Evolutionary conservation across 2,888 invertebrate species (phyloP).

Genomic region (Caenorhabditis japonica): DNA sequence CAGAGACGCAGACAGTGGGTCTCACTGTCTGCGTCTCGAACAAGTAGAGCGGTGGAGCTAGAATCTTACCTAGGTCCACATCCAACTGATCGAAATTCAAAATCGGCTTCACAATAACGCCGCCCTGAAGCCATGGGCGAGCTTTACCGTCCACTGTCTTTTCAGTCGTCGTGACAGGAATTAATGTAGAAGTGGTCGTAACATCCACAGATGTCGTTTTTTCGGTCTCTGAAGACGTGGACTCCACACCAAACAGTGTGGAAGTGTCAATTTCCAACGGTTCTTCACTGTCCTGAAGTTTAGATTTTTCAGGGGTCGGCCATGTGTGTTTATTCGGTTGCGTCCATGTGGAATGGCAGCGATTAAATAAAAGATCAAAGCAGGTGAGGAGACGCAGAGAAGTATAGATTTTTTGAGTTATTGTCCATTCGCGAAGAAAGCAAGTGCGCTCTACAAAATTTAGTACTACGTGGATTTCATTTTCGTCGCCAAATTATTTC

Average conservation of each 20-base stretch:
- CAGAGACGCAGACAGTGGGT: not conserved
- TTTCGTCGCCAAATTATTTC: too few species aligned
- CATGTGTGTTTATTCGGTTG: too few species aligned
- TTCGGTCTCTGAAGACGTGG: conserved; percentile 5
- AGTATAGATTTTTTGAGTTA: too few species aligned
- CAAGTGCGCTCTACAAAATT: too few species aligned
- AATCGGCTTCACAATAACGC: conserved; percentile 56
- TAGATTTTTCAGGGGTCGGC: too few species aligned
- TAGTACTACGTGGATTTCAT: too few species aligned
- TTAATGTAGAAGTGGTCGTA: conserved; percentile 3
- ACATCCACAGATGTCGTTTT: not conserved
- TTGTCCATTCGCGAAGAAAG: too few species aligned
- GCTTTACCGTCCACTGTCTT: conserved; percentile 9
- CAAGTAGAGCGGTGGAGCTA: not conserved
- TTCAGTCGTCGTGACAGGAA: conserved; percentile 1
- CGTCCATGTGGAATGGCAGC: too few species aligned
- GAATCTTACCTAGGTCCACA: conserved; percentile 38
- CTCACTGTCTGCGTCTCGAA: too few species aligned
- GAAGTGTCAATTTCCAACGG: conserved; percentile 59
- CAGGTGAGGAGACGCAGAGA: too few species aligned
- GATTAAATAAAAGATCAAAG: too few species aligned
- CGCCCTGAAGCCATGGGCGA: conserved; percentile 47
- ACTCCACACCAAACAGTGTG: conserved; percentile 55
- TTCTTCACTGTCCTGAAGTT: conserved; percentile 37
- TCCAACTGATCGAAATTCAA: conserved; percentile 51